A percentile compares a stretch with the other conserved stretches of the same genome.
Conservation (phyloP, 2,888 invertebrate genomes). For the Slavum lentiscoides region DNA sequence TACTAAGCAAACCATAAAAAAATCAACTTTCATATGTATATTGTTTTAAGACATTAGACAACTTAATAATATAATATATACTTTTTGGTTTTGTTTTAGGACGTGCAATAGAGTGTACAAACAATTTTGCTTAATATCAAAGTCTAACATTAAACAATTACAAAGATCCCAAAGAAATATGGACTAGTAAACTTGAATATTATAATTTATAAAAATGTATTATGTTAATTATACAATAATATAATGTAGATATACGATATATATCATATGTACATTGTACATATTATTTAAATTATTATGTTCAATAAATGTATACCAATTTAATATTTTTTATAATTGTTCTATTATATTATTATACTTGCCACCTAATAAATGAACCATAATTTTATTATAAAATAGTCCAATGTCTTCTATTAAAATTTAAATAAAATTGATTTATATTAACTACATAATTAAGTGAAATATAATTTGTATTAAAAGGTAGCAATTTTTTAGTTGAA, state of each 20-base stretch:
- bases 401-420: too few relatives aligned
- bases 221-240: neutral
- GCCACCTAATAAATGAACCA: neutral
- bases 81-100: constrained; percentile 24
- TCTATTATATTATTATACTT: neutral
- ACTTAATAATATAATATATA: neutral
- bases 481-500: too few relatives aligned
- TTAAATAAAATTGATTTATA: too few relatives aligned
- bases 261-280: too few relatives aligned
- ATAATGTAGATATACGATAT: neutral
- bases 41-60: neutral
- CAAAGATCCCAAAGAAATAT: constrained; percentile 25
- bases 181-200: constrained; percentile 11
- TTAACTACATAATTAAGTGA: too few relatives aligned
- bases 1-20: too few relatives aligned
- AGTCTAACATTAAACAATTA: neutral
- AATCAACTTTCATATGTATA: too few relatives aligned
- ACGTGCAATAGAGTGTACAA: constrained; percentile 23
- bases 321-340: neutral
- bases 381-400: neutral
- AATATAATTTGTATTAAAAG: too few relatives aligned
- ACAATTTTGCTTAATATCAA: constrained; percentile 14
- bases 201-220: constrained; percentile 1
- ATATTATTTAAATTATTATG: constrained; percentile 22
- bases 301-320: constrained; percentile 11